Conservation (phyloP, 2,113 vertebrate genomes). For the Struthidea cinerea region DNA sequence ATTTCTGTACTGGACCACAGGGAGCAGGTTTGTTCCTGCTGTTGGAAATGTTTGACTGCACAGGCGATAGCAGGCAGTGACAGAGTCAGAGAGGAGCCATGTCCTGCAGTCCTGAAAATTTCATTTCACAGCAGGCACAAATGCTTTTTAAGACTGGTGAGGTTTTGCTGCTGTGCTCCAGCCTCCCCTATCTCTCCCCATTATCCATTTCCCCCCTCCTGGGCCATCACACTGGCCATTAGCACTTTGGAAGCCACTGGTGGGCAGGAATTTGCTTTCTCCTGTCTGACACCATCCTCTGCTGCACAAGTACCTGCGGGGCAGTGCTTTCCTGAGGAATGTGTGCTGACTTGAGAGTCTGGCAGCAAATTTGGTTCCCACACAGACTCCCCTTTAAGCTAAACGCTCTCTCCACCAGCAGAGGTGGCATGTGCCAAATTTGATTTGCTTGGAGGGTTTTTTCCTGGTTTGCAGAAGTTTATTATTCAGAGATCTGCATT, state of each 20-base stretch:
- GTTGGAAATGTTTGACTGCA: not conserved
- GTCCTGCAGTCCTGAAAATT: not conserved
- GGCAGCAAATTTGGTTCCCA: not conserved
- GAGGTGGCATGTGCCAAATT: not conserved
- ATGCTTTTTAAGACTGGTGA: not conserved
- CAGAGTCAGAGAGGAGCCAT: not conserved
- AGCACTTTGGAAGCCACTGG: not conserved
- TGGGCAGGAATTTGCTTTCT: not conserved
- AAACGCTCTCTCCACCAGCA: not conserved
- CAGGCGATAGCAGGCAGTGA: not conserved
- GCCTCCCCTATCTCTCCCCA: not conserved
- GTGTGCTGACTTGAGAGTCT: not conserved
- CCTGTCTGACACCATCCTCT: not conserved
- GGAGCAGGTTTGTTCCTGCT: not conserved
- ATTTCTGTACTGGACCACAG: not conserved
- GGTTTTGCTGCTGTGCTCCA: not conserved
- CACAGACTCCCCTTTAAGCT: not conserved
- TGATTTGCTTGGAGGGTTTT: not conserved
- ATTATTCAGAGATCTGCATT: not conserved
- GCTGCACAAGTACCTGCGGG: not conserved
- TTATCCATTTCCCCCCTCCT: not conserved
- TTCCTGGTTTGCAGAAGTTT: not conserved
- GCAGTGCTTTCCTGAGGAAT: not conserved
- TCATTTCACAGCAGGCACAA: conserved; percentile 10
- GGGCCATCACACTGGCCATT: not conserved